Base-by-base conservation (phyloP, 2,888 invertebrate species). In the Chymomyza fuscimana region DNA sequence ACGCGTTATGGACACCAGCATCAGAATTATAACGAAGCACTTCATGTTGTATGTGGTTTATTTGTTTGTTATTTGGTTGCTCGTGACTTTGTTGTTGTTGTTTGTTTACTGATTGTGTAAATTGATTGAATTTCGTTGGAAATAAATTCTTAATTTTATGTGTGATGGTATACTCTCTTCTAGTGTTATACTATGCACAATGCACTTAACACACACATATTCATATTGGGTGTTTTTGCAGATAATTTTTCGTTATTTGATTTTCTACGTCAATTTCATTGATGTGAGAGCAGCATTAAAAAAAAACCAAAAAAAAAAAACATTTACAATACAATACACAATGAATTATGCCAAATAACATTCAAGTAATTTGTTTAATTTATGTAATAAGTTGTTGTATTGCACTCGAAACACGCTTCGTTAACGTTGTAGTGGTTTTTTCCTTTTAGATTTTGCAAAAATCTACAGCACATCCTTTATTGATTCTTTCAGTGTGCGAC, bases 391-490 rank as follows among this genome's bases (percentile, higher is more conserved):
- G 32, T 32, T 32, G 32, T 32, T 32, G 32, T 32, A 32, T 54
- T 22, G 54, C 16, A n/a, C 22, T 16, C 54, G 32, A 54, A 16
- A 54, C 54, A 54, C 16, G 19, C 25, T 60, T 9, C 62, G 16
- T 22, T 25, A 29, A 25, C 2, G n/a, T 65, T 25, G 56, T 40
- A 52, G 65, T 46, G 40, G 12, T 12, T 68, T 69, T 66, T 65
- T 70, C 66, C 63, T 61, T 74, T 67, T 67, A 63, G 70, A 73
- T 74, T 74, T 79, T 78, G 74, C 78, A 73, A 82, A 81, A 81
- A 86, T 79, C 82, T 63, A 76, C 88, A 89, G 79, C 86, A 86
- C 84, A 89, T 89, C 89, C 89, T 89, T 88, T 88, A 88, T 88
- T 89, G 88, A 88, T 88, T 88, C 89, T 84, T 89, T 86, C 78